Percentiles rank a stretch among this genome's conserved stretches.
Evolutionary conservation across 2,888 invertebrate species (phyloP).

Genomic region (Sphinx pinastri): DNA sequence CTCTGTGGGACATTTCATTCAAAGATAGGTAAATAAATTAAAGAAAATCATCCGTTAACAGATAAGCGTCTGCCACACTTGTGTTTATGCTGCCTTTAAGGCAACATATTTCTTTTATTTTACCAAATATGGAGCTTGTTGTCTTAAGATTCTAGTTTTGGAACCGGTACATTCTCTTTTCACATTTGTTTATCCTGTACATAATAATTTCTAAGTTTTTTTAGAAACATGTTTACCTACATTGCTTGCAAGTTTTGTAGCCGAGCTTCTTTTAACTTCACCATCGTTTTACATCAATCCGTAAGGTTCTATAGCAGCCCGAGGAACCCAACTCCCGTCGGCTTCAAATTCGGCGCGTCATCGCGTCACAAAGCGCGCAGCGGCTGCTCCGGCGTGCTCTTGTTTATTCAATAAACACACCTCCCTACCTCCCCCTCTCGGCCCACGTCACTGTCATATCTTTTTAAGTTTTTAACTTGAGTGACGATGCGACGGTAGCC

Average conservation of each 20-base stretch:
- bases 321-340: conserved; percentile 38
- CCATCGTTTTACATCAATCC: no score
- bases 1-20: neutral
- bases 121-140: no score
- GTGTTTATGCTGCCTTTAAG: neutral
- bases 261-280: no score
- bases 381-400: conserved; percentile 49
- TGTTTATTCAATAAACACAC: conserved; percentile 75
- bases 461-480: neutral
- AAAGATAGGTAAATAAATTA: neutral
- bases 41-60: no score
- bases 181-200: no score
- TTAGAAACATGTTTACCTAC: no score
- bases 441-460: conserved; percentile 17
- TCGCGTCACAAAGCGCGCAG: conserved; percentile 57
- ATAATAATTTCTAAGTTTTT: no score
- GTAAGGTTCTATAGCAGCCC: neutral
- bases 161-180: no score
- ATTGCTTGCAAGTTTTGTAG: no score
- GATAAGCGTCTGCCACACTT: no score
- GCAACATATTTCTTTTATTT: no score
- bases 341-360: conserved; percentile 54
- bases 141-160: no score
- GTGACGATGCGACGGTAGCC: neutral
- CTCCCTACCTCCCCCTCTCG: conserved; percentile 33